Base-by-base conservation (phyloP, 2,113 vertebrate genomes). In the western clawed frog (Xenopus tropicalis) region DNA sequence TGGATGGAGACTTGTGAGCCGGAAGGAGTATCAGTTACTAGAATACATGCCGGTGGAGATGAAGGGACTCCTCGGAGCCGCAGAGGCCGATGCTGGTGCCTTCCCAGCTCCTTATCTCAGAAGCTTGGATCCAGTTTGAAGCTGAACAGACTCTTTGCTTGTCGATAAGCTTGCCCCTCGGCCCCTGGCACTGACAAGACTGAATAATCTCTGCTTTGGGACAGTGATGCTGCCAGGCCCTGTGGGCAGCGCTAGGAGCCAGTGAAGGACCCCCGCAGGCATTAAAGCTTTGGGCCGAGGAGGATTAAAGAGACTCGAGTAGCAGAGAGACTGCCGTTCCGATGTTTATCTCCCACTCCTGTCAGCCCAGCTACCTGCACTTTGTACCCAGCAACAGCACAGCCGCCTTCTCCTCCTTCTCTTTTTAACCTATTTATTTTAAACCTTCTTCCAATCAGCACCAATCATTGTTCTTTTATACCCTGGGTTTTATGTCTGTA, bases 1-100 rank as follows among this genome's bases (percentile, higher is more conserved):
- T 93, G 65, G 96, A 98, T 2, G 96, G 97, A 71, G 96, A 98
- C 71, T 90, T 96, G 43, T 99, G 88, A 87, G 70, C 74, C 52
- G 67, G 1, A 7, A 14, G 20, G 21, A 56, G 61, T 4, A 23
- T 59, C 22, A 22, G 10, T 24, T 24, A 14, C 1, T 24, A 37
- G 17, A 17, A 48, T 10, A 8, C 2, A 48, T 22, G 11, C 48
- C 6, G 51, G 58, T 64, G 48, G 25, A 72, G 1, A 65, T 74
- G 72, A 74, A 74, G 65, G 56, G 57, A 22, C 21, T 22, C 6
- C 29, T 37, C 6, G 29, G 29, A 9, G 29, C 29, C 29, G 10
- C 29, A 37, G 10, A 37, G 20, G 1, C 21, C 4, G 3, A 44
- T 44, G 19, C 42, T 11, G 63, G 37, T n/a, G 37, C 3, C 29